These are phyloP conservation scores for Agrilus planipennis DNA, from an alignment of 1,140 invertebrate species.

Conservation along the genomic window DNA sequence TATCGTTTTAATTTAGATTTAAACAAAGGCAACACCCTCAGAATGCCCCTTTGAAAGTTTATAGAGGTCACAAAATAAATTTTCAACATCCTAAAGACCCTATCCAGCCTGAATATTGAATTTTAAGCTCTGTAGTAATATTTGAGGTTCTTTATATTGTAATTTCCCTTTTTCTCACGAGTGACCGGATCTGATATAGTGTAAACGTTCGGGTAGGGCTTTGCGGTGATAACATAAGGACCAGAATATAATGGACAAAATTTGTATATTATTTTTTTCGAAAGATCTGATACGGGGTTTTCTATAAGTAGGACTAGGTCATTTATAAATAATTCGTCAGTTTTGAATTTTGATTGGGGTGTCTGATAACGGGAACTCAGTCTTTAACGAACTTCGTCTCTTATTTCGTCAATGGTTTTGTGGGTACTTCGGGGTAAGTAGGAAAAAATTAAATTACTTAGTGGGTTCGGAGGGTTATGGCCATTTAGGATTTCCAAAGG, in stretches of 20 bases:
- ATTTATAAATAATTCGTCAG: neutral
- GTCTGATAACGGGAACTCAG: neutral
- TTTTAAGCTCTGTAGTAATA: neutral
- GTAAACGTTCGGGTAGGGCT: neutral
- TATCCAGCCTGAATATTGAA: too few species aligned
- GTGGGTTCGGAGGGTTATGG: constrained; percentile 5
- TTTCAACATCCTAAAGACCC: too few species aligned
- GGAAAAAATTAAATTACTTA: neutral
- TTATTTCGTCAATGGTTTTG: constrained; percentile 3
- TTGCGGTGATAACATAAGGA: neutral
- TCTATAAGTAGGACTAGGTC: constrained; percentile 1
- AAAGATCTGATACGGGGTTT: neutral
- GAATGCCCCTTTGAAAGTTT: too few species aligned
- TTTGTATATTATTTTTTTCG: neutral
- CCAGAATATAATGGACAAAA: neutral
- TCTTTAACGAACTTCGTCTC: neutral
- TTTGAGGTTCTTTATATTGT: neutral
- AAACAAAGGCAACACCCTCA: too few species aligned
- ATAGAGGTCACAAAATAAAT: too few species aligned
- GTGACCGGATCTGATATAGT: neutral
- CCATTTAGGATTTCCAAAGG: constrained; percentile 31
- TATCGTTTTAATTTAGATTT: too few species aligned
- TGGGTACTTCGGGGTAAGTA: neutral
- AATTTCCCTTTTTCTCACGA: neutral
- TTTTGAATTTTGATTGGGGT: neutral